phyloP scores from a whole-genome alignment of 2,113 vertebrate genomes.

The Microcebus jonahi region DNA sequence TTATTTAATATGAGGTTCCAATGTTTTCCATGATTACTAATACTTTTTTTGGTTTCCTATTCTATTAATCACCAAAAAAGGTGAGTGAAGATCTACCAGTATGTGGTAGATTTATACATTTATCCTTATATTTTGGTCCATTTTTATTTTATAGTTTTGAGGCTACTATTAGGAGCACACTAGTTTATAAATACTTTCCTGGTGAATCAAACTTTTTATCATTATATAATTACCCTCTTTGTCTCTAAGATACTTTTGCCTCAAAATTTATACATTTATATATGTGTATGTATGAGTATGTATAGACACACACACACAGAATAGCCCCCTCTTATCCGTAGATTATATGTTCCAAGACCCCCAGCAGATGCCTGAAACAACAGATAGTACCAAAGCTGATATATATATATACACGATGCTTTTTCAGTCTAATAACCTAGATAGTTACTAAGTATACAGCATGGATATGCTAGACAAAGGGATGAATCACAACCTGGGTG shows the following conservation, averaged over 20 bases:
- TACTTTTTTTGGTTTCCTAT: neutral
- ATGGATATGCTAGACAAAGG: too few species aligned
- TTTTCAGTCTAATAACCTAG: too few species aligned
- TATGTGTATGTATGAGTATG: neutral
- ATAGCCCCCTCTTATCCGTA: neutral
- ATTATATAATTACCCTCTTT: neutral
- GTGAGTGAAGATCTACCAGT: neutral
- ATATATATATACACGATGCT: too few species aligned
- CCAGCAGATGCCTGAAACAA: neutral
- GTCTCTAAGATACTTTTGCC: neutral
- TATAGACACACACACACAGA: neutral
- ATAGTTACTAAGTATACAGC: too few species aligned
- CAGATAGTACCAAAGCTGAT: too few species aligned
- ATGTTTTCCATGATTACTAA: neutral
- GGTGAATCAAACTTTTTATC: neutral
- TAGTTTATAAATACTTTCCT: neutral
- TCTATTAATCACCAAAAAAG: neutral
- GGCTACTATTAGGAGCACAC: neutral
- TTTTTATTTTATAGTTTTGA: conserved; percentile 21
- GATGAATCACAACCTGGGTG: too few species aligned
- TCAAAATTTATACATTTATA: neutral
- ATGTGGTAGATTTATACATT: neutral
- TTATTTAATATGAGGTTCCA: neutral
- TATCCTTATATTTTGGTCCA: neutral
- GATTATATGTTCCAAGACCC: neutral